Evolutionary conservation across 2,888 invertebrate species (phyloP).

Genomic region (Lacanobia oleracea): DNA sequence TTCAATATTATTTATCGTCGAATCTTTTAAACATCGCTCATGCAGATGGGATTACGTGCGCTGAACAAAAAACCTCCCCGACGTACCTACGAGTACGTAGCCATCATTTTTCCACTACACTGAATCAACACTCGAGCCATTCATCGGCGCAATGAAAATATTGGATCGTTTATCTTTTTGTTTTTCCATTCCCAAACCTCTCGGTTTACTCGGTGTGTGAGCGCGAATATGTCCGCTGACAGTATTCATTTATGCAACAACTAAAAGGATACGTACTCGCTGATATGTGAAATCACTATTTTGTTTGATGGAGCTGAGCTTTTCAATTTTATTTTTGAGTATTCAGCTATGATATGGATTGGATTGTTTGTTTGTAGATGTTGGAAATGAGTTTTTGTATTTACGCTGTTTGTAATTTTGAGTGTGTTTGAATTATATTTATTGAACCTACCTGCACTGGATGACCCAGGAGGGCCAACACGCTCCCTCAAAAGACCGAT

Average conservation of each 20-base stretch:
- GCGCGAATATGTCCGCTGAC: constrained; percentile 79
- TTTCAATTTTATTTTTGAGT: constrained; percentile 70
- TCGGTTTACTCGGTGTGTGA: constrained; percentile 74
- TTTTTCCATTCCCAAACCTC: constrained; percentile 77
- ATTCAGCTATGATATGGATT: constrained; percentile 48
- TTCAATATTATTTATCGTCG: constrained; percentile 59
- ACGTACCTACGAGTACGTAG: constrained; percentile 38
- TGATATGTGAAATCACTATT: constrained; percentile 86
- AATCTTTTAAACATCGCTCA: constrained; percentile 73
- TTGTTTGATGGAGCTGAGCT: constrained; percentile 73
- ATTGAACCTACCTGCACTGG: too few species aligned
- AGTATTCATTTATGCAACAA: constrained; percentile 84
- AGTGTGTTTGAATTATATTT: constrained; percentile 22
- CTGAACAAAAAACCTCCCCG: constrained; percentile 62
- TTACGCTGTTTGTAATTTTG: constrained; percentile 27
- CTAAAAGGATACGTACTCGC: constrained; percentile 78
- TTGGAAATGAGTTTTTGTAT: constrained; percentile 51
- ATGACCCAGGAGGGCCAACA: too few species aligned
- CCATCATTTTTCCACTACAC: constrained; percentile 82
- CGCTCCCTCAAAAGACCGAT: too few species aligned
- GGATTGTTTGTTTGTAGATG: constrained; percentile 52
- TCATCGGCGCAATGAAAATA: constrained; percentile 87
- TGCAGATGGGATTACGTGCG: constrained; percentile 72
- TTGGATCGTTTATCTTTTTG: constrained; percentile 85
- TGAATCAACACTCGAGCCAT: constrained; percentile 84